Conservation (phyloP, 2,797 vertebrate genomes). For the Rhinophrynus dorsalis region DNA sequence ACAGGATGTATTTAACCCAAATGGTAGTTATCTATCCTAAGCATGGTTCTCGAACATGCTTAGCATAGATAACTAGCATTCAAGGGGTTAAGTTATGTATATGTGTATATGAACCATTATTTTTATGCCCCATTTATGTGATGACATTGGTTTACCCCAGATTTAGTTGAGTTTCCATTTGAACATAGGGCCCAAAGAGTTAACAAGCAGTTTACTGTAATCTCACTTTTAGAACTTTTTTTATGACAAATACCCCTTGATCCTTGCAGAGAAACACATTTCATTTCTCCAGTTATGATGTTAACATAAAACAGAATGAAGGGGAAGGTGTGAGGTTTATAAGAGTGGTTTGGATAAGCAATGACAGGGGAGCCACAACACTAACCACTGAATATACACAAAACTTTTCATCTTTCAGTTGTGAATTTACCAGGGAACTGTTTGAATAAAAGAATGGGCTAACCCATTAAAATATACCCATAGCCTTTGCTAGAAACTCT, state of each 20-base stretch:
- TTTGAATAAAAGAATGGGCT: slow-evolving; percentile 21
- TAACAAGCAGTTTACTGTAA: slow-evolving; percentile 32
- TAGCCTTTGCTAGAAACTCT: slow-evolving; percentile 23
- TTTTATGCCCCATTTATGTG: too few species aligned
- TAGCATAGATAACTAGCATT: too few species aligned
- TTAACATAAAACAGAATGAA: slow-evolving; percentile 39
- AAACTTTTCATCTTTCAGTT: slow-evolving; percentile 40
- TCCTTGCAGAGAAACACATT: slow-evolving; percentile 30
- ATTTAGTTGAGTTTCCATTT: too few species aligned
- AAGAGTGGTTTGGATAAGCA: slow-evolving; percentile 22
- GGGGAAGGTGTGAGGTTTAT: slow-evolving; percentile 33
- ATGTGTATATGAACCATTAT: too few species aligned
- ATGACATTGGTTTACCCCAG: too few species aligned
- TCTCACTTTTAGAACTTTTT: slow-evolving; percentile 19
- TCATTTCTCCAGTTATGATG: slow-evolving; percentile 39
- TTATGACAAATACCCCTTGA: slow-evolving; percentile 33
- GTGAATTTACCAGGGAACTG: slow-evolving; percentile 34
- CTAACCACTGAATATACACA: slow-evolving; percentile 20
- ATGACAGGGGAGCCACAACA: slow-evolving; percentile 37
- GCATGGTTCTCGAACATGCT: too few species aligned
- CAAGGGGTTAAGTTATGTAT: too few species aligned
- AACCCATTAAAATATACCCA: slow-evolving; percentile 36
- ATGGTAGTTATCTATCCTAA: too few species aligned
- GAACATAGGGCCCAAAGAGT: too few species aligned
- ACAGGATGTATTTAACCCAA: too few species aligned